Evolutionary conservation across 2,797 vertebrate species (phyloP), one percentile per base, ranked within the genome.

Genomic region (Cirrhinus molitorella): DNA sequence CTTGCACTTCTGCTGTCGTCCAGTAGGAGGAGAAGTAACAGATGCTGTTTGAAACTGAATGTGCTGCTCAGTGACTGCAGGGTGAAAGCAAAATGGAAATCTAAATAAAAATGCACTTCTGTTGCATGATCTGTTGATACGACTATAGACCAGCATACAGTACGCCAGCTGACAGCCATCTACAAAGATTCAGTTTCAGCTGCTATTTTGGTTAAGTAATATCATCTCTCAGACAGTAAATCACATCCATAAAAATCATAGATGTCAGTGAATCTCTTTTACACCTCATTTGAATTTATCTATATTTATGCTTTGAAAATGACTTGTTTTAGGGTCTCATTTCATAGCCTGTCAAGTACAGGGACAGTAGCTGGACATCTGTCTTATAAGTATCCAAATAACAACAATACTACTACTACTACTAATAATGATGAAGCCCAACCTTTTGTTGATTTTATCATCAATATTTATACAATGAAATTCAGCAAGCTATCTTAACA

Each of bases 301-400:
- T 68, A 51, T 87, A 87, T 93, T 92, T 92, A 84, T 88, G n/a
- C n/a, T n/a, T n/a, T n/a, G n/a, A n/a, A n/a, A n/a, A 80, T 68
- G 61, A 83, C 51, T 86, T 81, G 37, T 75, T 45, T 57, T 57
- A 67, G 75, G 49, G 14, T 83, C 11, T 49, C 12, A 31, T 86
- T 72, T 79, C 49, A 83, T 34, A 40, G 17, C 23, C 12, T 65
- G 40, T 65, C 34, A 23, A 79, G 61, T 37, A 23, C 17, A 57
- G 53, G 9, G 21, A 55, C 25, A 25, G 34, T 23, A 74, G n/a
- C 21, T 74, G 23, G 31, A 57, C 72, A 57, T 23, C 21, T 75
- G 13, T 17, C 7, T 40, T 40, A n/a, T n/a, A 74, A 55, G 31
- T 23, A 55, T 34, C 5, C 9, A 9, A 43, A 43, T 9, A 43